Base-by-base conservation (phyloP, 2,113 vertebrate species). In the Osmerus mordax region DNA sequence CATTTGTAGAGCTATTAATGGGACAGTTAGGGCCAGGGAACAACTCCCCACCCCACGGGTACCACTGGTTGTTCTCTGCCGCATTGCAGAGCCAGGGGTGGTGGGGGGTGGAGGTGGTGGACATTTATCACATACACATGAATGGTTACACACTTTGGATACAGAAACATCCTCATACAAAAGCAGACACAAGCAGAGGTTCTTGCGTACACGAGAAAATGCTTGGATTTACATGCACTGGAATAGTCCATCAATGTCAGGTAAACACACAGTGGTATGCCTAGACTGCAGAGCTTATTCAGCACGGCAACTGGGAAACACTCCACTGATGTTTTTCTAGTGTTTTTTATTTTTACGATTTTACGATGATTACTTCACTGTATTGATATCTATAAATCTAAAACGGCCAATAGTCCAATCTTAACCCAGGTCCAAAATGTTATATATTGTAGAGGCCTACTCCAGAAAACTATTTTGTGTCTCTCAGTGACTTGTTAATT, bases 51-150 rank as follows among this genome's bases (percentile, higher is more conserved):
- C 32, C 32, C 32, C 32, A 36, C 7, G 0, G 4, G 5, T 36
- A 36, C 7, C 19, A 29, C 2, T 65, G 29, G 2, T 12, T 56
- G 21, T 21, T 13, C 56, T 54, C 55, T 71, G 69, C 69, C 72
- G 69, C 69, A 76, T 67, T 71, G 69, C 74, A 71, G 74, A 76
- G 64, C 69, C 74, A 61, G 69, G 54, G 69, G 74, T 32, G 59
- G 15, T 58, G 55, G 36, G 18, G 21, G 56, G 4, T 16, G 16
- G 8, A 6, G 65, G 54, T 19, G 53, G 29, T 21, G 68, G 28
- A 36, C 32, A 36, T 36, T 36, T 36, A 7, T 36, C 32, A 36
- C 32, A 7, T 36, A 36, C 32, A 36, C 32, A 36, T 5, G 32
- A 36, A n/a, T 52, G n/a, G 65, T 3, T 23, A 28, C 5, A 13